Evolutionary conservation across 2,888 invertebrate species (phyloP).

Genomic region (Hyppa rectilinea): DNA sequence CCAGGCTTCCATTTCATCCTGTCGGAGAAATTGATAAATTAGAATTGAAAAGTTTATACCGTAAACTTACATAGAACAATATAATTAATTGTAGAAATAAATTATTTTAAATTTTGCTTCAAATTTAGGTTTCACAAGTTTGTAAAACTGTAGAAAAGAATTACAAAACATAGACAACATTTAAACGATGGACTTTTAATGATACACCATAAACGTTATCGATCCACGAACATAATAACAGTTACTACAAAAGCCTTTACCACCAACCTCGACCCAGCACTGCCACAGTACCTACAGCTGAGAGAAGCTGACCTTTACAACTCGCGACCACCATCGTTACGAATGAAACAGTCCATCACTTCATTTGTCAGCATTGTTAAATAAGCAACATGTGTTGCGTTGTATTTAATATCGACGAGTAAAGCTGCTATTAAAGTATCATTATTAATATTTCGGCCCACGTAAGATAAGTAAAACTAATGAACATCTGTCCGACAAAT

Average conservation of each 20-base stretch:
- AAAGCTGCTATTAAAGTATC: slow-evolving; percentile 1
- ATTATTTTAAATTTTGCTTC: no score
- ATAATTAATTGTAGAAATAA: no score
- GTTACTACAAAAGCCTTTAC: not conserved
- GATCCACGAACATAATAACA: not conserved
- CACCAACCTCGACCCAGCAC: not conserved
- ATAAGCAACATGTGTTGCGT: slow-evolving; percentile 10
- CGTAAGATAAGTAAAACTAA: slow-evolving; percentile 13
- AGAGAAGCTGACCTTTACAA: not conserved
- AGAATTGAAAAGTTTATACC: no score
- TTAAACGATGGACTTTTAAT: not conserved
- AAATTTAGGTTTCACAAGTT: no score
- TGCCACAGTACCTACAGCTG: not conserved
- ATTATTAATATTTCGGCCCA: not conserved
- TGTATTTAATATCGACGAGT: slow-evolving; percentile 16
- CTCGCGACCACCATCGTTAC: not conserved
- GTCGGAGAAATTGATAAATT: slow-evolving; percentile 62
- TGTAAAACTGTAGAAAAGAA: no score
- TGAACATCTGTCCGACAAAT: slow-evolving; percentile 26
- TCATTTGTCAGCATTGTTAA: slow-evolving; percentile 28
- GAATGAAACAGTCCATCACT: slow-evolving; percentile 8
- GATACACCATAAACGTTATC: not conserved
- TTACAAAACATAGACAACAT: no score
- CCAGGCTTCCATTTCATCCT: slow-evolving; percentile 91
- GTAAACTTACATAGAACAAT: no score